phyloP scores from a whole-genome alignment of 2,888 invertebrate species.

The Folsomia candida region DNA sequence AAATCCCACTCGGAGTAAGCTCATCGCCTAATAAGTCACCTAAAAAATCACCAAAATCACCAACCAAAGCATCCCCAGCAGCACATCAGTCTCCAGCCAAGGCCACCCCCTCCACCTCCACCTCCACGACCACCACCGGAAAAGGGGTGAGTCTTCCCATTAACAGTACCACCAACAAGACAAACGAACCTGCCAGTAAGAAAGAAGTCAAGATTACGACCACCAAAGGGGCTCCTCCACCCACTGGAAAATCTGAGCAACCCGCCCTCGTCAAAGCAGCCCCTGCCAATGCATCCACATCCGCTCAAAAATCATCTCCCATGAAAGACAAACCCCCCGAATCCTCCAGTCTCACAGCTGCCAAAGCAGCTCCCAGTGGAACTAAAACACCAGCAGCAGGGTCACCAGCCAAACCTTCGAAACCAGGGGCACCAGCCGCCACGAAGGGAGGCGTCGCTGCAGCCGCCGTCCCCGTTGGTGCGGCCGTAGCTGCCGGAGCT shows the following conservation, averaged over 20 bases:
- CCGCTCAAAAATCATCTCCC: too few species aligned
- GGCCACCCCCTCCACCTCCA: neutral
- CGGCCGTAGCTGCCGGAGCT: conserved; percentile 14
- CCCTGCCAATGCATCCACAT: neutral
- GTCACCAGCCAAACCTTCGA: neutral
- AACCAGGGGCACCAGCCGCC: conserved; percentile 7
- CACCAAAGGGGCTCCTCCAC: neutral
- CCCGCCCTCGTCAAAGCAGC: neutral
- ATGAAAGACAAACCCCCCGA: too few species aligned
- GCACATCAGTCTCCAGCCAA: neutral
- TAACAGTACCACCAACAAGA: neutral
- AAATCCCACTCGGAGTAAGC: too few species aligned
- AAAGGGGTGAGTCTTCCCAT: neutral
- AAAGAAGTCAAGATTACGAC: too few species aligned
- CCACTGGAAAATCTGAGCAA: neutral
- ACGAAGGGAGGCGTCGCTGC: conserved; percentile 16
- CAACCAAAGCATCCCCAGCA: neutral
- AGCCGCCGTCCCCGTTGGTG: conserved; percentile 10
- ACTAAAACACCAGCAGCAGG: too few species aligned
- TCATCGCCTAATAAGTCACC: conserved; percentile 15
- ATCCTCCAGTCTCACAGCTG: too few species aligned
- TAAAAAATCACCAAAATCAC: conserved; percentile 32
- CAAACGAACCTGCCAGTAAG: too few species aligned
- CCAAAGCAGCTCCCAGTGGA: neutral
- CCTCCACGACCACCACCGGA: neutral